phyloP scores from a whole-genome alignment of 2,797 vertebrate genomes.

The Pangasius krempfi region DNA sequence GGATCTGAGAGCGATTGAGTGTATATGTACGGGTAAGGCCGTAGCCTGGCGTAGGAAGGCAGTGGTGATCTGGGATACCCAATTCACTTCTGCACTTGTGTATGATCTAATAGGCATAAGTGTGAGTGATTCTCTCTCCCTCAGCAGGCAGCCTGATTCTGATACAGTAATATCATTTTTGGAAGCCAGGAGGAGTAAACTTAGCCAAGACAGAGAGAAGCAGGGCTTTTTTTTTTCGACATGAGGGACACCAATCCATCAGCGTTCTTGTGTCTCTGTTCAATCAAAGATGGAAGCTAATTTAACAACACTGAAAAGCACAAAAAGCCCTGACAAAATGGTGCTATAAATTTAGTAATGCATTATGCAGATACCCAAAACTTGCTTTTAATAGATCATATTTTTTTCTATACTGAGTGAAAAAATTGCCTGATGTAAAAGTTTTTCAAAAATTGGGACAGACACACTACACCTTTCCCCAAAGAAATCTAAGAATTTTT shows the following conservation, averaged over 20 bases:
- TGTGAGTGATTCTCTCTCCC: conserved; percentile 43
- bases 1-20: conserved; percentile 48
- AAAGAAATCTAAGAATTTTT: neutral
- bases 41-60: conserved; percentile 29
- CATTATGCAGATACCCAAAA: neutral
- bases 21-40: conserved; percentile 35
- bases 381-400: neutral
- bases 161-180: conserved; percentile 19
- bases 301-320: conserved; percentile 18
- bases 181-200: conserved; percentile 18
- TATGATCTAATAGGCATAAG: conserved; percentile 47
- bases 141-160: conserved; percentile 37
- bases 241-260: conserved; percentile 24
- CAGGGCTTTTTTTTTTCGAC: neutral
- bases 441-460: neutral
- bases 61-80: conserved; percentile 35
- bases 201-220: conserved; percentile 13
- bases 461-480: neutral
- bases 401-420: neutral
- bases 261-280: conserved; percentile 10
- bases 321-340: neutral
- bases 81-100: conserved; percentile 48
- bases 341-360: neutral
- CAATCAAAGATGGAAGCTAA: conserved; percentile 18
- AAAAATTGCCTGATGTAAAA: neutral